Percentiles rank a stretch among this genome's conserved stretches.
These are phyloP conservation scores for Procavia capensis DNA, from an alignment of 2,113 vertebrate genomes.

Conservation along the genomic window DNA sequence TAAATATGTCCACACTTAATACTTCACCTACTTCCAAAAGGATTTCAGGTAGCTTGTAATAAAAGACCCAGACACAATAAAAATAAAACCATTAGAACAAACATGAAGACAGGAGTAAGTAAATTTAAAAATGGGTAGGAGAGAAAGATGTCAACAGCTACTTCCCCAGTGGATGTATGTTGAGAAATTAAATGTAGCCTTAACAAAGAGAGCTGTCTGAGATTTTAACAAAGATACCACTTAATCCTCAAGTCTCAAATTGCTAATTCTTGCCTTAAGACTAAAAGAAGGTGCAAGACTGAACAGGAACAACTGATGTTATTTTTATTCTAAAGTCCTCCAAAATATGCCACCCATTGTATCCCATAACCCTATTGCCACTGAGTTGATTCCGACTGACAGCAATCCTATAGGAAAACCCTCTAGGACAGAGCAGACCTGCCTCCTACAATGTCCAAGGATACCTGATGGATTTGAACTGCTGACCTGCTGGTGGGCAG, in stretches of 20 bases:
- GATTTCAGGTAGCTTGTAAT: conserved; percentile 23
- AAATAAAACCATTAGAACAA: conserved; percentile 42
- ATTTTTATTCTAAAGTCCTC: conserved; percentile 42
- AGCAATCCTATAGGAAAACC: no score
- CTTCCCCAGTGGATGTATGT: background rate
- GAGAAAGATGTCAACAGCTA: conserved; percentile 2
- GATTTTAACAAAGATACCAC: conserved; percentile 38
- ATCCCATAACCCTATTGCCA: no score
- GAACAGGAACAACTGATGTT: background rate
- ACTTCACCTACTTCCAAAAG: conserved; percentile 11
- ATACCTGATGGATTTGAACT: no score
- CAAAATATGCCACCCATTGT: conserved; percentile 8
- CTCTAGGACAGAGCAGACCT: no score
- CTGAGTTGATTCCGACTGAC: no score
- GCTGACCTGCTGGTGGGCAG: no score
- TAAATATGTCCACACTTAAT: conserved; percentile 5
- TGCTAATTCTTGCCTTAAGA: conserved; percentile 17
- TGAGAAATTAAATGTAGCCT: conserved; percentile 47
- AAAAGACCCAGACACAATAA: conserved; percentile 26
- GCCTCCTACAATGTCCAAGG: no score
- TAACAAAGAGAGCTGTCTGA: conserved; percentile 42
- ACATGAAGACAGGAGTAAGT: background rate
- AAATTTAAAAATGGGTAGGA: conserved; percentile 25
- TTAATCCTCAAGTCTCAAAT: conserved; percentile 27
- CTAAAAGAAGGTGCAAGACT: background rate